Evolutionary conservation across 2,888 invertebrate species (phyloP).

Genomic region (Sinopyrophorus schimmeli): DNA sequence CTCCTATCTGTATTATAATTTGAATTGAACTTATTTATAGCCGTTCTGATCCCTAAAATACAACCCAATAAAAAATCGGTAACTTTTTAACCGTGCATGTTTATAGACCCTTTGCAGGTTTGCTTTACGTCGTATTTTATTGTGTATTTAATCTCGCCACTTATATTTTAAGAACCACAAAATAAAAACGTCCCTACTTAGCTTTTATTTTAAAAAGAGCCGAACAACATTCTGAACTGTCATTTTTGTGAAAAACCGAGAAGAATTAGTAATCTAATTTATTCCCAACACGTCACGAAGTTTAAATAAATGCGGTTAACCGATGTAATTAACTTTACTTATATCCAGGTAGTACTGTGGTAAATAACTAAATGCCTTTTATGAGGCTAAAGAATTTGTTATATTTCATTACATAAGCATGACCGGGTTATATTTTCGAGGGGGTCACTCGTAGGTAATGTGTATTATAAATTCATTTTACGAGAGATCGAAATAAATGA

Average conservation of each 20-base stretch:
- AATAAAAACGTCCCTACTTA: slow-evolving; percentile 14
- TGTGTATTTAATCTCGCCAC: slow-evolving; percentile 25
- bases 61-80: slow-evolving; percentile 38
- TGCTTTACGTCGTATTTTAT: slow-evolving; percentile 27
- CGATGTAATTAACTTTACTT: slow-evolving; percentile 27
- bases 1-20: slow-evolving; percentile 25
- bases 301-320: slow-evolving; percentile 24
- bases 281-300: slow-evolving; percentile 13
- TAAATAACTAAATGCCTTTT: no score
- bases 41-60: slow-evolving; percentile 36
- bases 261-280: slow-evolving; percentile 1
- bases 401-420: no score
- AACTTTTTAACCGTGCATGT: slow-evolving; percentile 39
- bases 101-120: slow-evolving; percentile 35
- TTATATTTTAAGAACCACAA: slow-evolving; percentile 27
- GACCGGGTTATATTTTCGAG: no score
- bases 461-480: no score
- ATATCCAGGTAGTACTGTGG: no score
- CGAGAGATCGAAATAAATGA: slow-evolving; percentile 20
- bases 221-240: background rate
- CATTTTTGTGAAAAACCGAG: slow-evolving; percentile 2
- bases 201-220: slow-evolving; percentile 13
- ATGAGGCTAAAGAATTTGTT: no score
- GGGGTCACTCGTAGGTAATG: no score
- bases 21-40: slow-evolving; percentile 39